Evolutionary conservation across 1,140 invertebrate genomes (phyloP), one percentile per base, ranked within the genome.

Genomic region (Leptoteleia sp.): DNA sequence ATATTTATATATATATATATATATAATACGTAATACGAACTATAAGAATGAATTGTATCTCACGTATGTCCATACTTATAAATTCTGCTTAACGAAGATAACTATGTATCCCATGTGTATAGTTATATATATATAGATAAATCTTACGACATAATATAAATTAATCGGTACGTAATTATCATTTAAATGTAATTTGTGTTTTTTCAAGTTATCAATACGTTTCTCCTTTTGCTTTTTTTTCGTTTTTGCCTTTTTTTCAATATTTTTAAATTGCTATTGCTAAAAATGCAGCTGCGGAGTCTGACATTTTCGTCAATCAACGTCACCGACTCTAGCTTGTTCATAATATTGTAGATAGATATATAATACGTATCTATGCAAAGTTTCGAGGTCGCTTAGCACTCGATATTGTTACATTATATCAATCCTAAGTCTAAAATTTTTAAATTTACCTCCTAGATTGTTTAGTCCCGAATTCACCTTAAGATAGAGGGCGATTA

Each of bases 401-500:
- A 45, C 31, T 54, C 59, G 61, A 62, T 47, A 40, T 12, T 35
- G n/a, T 64, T 61, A 42, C 50, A 55, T 68, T 47, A 54, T 52
- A 38, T 55, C 16, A 62, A 55, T 52, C 5, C 62, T 78, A 72
- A 48, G 1, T 47, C 62, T 72, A 75, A 37, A 68, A n/a, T n/a
- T 47, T 76, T 54, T 45, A 35, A 65, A 76, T 38, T 31, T 64
- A 64, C 54, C 50, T 62, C 25, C 50, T 70, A 68, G 31, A 62
- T 71, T 50, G 48, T 67, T 61, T 61, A 72, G 71, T 80, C 77
- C 77, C 77, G 67, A 76, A 76, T 76, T 76, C 77, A 76, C 67
- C 65, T 52, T 76, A 67, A 72, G 43, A 65, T 75, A 80, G 67
- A 80, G 71, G 73, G 77, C 77, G 71, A 76, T 80, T 76, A 70